Base-by-base conservation (phyloP, 2,797 vertebrate species). In the Parambassis ranga region DNA sequence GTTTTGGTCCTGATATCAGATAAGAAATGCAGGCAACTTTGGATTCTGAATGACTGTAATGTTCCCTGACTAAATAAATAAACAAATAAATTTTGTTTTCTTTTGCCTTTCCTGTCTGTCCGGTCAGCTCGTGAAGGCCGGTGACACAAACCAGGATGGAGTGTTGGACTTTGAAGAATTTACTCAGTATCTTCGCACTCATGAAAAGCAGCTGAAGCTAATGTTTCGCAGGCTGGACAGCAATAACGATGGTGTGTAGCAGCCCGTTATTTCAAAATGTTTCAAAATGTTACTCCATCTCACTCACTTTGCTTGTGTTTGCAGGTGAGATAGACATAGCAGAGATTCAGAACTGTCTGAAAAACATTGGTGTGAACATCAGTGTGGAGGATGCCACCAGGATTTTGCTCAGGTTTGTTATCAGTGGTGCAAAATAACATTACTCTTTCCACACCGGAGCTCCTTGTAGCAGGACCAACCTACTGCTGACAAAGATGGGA, bases 91-190 rank as follows among this genome's bases (percentile, higher is more conserved):
- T 10, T 4, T 10, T 20, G 2, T 36, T 55, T 37, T 37, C 20
- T 10, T 46, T 18, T 26, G 3, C 19, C 9, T 30, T 30, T 8
- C 27, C 33, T 61, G 15, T 65, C 22, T 55, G 26, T 55, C 42
- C 70, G 86, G 91, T 91, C 90, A 93, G 89, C 87, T 95, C 7
- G 90, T 94, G 15, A 80, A 81, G 0, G 90, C 80, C 0, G 92
- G 91, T 0, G 94, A 94, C 73, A 84, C 83, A 24, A 93, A 94
- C 71, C 74, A 87, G 0, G 93, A 95, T 5, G 94, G 93, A 1
- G 88, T 93, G 13, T 84, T 97, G 59, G 92, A 94, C 85, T 93
- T 96, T 10, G 89, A 95, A 22, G 96, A 97, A 83, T 97, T 96
- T 69, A 82, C 72, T 0, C 81, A 83, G 31, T 97, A 94, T 77